phyloP scores from a whole-genome alignment of 2,113 vertebrate species.

The Neodontobutis hainanensis region DNA sequence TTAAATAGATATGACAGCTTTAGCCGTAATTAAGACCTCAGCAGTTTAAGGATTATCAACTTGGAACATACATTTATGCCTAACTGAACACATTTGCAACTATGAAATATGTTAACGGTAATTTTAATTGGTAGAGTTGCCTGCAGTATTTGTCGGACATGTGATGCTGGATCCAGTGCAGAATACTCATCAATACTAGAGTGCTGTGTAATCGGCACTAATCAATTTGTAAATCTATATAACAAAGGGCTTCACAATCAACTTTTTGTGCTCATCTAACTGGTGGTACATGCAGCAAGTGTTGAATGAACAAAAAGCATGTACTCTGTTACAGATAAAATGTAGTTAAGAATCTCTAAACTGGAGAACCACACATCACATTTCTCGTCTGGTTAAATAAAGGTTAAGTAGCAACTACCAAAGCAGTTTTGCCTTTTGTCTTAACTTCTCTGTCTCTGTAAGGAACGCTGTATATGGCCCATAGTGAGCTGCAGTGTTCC shows the following conservation, averaged over 20 bases:
- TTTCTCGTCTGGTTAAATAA: too few species aligned
- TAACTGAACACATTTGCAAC: too few species aligned
- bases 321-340: too few species aligned
- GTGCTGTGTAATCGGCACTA: background rate
- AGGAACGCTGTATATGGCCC: too few species aligned
- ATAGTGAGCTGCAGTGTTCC: background rate
- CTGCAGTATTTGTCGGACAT: background rate
- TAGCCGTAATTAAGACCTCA: slow-evolving; percentile 17
- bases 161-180: background rate
- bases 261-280: background rate
- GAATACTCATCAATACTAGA: background rate
- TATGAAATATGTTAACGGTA: too few species aligned
- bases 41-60: slow-evolving; percentile 35
- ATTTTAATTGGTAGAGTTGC: too few species aligned
- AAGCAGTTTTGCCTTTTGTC: too few species aligned
- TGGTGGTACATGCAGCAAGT: background rate
- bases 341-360: too few species aligned
- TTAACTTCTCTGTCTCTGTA: too few species aligned
- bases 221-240: background rate
- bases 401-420: too few species aligned
- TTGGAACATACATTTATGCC: slow-evolving; percentile 24
- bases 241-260: background rate
- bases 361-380: too few species aligned
- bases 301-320: too few species aligned
- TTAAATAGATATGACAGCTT: background rate